Base-by-base conservation (phyloP, 2,113 vertebrate species). In the Neopipo cinnamomea region DNA sequence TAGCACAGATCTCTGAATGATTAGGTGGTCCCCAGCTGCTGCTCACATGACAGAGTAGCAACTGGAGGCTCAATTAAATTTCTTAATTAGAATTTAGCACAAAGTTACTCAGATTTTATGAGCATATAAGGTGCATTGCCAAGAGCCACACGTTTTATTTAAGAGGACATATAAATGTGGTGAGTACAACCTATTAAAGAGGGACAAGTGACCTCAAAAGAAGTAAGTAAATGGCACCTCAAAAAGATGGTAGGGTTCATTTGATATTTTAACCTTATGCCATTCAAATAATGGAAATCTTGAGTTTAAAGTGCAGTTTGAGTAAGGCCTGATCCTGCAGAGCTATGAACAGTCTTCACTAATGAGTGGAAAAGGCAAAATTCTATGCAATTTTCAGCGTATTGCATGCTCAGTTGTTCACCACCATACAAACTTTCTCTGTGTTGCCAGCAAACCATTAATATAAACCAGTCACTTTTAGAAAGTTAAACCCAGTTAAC, bases 21-120 rank as follows among this genome's bases (percentile, higher is more conserved):
- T 97, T 94, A 78, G 62, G 56, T 94, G 88, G 85, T 93, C 96
- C 88, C 86, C 70, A 92, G 73, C 58, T 84, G 75, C 56, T 86
- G 68, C 62, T 96, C 61, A 93, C 84, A 92, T 63, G 89, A 85
- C 87, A 95, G 88, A 88, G 94, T 95, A 97, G 95, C 89, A 97
- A 95, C 91, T 47, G 78, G 71, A 94, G 86, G 66, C 35, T 93
- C 58, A 93, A 92, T 95, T 97, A 92, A 93, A 93, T 73, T 85
- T 92, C 56, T 91, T 95, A 97, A 91, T 93, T 95, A 94, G 80
- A 95, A 58, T 83, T 96, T 79, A 96, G 53, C 65, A 71, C 42
- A 61, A 88, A 59, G 53, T 92, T 73, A 46, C 50, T 85, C 59
- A 71, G 67, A 75, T 93, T 91, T 97, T 94, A 85, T 66, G 94